A percentile compares a stretch with the other conserved stretches of the same genome.
phyloP scores from a whole-genome alignment of 2,888 invertebrate species.

The Himalopsyche kuldschensis region DNA sequence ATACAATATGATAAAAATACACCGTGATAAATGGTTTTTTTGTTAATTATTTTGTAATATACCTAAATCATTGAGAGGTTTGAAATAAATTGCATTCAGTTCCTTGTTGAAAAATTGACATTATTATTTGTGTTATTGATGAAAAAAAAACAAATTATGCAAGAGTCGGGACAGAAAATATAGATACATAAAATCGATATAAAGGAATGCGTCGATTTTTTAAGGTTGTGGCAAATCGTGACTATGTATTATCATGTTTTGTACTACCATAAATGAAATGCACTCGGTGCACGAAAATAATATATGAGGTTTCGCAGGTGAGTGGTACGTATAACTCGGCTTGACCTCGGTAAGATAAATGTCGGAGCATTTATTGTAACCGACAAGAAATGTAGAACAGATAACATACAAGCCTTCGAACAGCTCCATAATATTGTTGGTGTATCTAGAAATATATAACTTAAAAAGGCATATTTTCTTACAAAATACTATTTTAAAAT shows the following conservation, averaged over 20 bases:
- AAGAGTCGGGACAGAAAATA: neutral
- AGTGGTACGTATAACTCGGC: neutral
- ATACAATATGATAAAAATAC: no score
- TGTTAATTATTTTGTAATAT: no score
- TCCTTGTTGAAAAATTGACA: neutral
- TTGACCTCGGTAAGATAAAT: neutral
- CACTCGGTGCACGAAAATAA: neutral
- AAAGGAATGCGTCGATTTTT: neutral
- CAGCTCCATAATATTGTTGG: no score
- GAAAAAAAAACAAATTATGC: neutral
- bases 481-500: no score
- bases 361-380: neutral
- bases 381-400: no score
- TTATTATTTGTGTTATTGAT: neutral
- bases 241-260: no score
- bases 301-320: neutral
- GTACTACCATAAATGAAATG: neutral
- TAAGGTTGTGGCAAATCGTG: no score
- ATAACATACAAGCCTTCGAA: no score
- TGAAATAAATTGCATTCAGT: neutral
- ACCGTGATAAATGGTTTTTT: no score
- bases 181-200: neutral
- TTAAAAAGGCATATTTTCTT: no score
- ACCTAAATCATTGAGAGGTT: no score
- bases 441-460: no score